Base-by-base conservation (phyloP, 2,113 vertebrate species). In the Cephalopterus ornatus region DNA sequence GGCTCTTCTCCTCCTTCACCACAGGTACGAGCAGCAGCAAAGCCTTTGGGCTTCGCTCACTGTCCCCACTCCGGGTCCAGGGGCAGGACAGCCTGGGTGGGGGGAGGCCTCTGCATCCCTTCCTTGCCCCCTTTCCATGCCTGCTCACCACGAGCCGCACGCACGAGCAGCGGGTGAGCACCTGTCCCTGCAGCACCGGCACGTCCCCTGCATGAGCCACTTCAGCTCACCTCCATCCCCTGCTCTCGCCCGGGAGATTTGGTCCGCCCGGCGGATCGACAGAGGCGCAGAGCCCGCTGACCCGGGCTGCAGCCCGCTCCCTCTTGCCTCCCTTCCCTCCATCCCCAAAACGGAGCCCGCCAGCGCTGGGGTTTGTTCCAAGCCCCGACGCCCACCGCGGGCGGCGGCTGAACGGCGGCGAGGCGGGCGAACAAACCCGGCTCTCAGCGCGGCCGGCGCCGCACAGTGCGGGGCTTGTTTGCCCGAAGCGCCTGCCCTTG, bases 1-100 rank as follows among this genome's bases (percentile, higher is more conserved):
- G 96, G 20, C 96, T 99, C 95, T 98, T 98, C 87, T 47, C 97
- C 5, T 97, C 98, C 44, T 98, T 98, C 93, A 98, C 98, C 39
- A 96, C 97, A 98, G 98, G 98, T 98, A 98, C 0, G 1, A 71
- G 58, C 3, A 11, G 66, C 6, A 1, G 41, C 46, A 30, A 49
- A 77, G 65, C 55, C 53, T 37, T 75, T 20, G 32, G 66, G n/a
- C 24, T 72, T 55, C 4, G 2, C n/a, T 65, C 6, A 0, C 42
- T 24, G 27, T 12, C 22, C 39, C 47, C 9, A 0, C 53, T 58
- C n/a, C 2, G 3, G 5, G 7, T 28, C 22, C 4, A 9, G 53
- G 81, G 39, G 8, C 32, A 41, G 42, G 28, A 46, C 39, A 53
- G 23, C 67, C 21, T 14, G 46, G 13, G 20, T 5, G 5, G 21